phyloP scores from a whole-genome alignment of 2,888 invertebrate species.

The Lobophora halterata region DNA sequence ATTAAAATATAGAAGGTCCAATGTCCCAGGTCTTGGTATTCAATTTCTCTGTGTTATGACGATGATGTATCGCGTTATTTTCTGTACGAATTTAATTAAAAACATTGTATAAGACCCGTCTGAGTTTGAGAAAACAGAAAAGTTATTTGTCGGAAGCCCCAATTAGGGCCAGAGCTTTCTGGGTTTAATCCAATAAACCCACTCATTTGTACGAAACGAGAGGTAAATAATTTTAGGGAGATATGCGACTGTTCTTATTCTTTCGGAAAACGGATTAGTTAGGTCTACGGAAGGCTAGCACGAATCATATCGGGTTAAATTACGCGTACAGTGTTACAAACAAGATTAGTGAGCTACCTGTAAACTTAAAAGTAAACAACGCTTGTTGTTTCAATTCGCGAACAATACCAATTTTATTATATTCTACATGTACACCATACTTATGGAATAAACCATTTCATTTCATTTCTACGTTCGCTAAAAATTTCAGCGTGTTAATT shows the following conservation, averaged over 20 bases:
- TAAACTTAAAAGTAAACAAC: no score
- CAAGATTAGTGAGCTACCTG: no score
- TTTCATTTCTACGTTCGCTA: no score
- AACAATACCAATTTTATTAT: no score
- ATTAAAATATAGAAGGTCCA: no score
- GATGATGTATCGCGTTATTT: slow-evolving; percentile 38
- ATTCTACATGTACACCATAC: no score
- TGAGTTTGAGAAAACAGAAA: slow-evolving; percentile 77
- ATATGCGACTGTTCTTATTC: slow-evolving; percentile 32
- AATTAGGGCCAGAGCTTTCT: slow-evolving; percentile 78
- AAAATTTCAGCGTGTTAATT: no score
- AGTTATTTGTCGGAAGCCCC: slow-evolving; percentile 77
- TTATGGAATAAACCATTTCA: no score
- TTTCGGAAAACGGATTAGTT: slow-evolving; percentile 13
- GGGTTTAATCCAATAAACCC: slow-evolving; percentile 79
- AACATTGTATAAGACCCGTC: slow-evolving; percentile 73
- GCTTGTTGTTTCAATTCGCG: no score
- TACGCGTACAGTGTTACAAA: no score
- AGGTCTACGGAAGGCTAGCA: slow-evolving; percentile 4
- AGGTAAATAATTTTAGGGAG: slow-evolving; percentile 75
- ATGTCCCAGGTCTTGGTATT: no score
- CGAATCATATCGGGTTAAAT: slow-evolving; percentile 7
- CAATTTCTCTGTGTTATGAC: no score
- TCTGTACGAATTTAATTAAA: slow-evolving; percentile 69
- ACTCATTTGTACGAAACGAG: slow-evolving; percentile 77